Conservation (phyloP, 2,113 vertebrate species). For the Sterna hirundo region DNA sequence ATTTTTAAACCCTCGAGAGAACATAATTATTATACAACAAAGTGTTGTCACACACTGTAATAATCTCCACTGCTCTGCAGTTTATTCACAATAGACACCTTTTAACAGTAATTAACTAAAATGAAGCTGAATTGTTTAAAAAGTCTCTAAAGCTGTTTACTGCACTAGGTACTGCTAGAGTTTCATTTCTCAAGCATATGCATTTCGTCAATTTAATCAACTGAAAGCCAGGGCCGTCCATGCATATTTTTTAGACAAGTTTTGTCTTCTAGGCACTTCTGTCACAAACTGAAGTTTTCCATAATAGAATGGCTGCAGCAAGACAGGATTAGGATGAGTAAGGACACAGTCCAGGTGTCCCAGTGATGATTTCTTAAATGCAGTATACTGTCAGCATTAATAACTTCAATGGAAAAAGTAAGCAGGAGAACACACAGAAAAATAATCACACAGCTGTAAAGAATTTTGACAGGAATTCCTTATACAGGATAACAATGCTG, state of each 20-base stretch:
- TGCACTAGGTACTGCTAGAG: neutral
- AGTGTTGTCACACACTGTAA: neutral
- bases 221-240: neutral
- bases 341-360: neutral
- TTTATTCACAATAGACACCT: neutral
- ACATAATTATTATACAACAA: neutral
- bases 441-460: neutral
- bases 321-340: neutral
- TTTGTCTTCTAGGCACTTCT: neutral
- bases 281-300: neutral
- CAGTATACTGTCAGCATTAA: neutral
- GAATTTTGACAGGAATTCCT: neutral
- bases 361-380: neutral
- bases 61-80: neutral
- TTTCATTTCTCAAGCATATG: neutral
- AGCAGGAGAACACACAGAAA: neutral
- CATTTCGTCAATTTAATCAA: neutral
- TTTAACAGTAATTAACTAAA: conserved; percentile 45
- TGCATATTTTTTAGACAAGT: neutral
- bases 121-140: neutral
- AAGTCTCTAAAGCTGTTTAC: conserved; percentile 33
- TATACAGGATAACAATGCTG: neutral
- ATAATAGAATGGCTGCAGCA: neutral
- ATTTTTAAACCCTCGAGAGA: neutral
- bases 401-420: neutral